Conservation (phyloP, 2,797 vertebrate species). For the Gallinago nigripennis region DNA sequence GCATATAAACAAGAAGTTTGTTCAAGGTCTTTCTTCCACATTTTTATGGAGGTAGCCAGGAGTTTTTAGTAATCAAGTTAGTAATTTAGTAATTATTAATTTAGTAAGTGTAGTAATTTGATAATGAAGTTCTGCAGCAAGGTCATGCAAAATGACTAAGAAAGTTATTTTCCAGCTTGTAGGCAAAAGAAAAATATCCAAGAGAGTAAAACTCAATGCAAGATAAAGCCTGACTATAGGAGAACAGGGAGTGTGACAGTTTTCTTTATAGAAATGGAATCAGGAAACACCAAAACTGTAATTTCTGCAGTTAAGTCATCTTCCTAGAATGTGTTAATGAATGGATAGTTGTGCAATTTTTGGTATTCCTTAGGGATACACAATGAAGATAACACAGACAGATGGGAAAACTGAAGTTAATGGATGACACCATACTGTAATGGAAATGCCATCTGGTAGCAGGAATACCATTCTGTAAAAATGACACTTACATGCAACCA, state of each 20-base stretch:
- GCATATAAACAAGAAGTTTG: not conserved
- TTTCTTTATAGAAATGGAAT: not conserved
- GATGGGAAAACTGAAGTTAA: not conserved
- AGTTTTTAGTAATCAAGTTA: not conserved
- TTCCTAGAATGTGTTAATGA: not conserved
- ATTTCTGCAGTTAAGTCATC: not conserved
- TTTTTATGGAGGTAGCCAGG: not conserved
- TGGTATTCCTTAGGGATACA: accelerated
- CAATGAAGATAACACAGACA: not conserved
- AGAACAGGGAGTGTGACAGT: not conserved
- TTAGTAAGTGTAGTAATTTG: not conserved
- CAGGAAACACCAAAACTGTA: not conserved
- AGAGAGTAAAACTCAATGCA: not conserved
- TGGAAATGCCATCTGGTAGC: not conserved
- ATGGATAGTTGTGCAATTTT: not conserved
- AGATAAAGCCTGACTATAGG: not conserved
- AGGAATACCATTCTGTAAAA: not conserved
- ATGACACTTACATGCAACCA: not conserved
- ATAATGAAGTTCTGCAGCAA: not conserved
- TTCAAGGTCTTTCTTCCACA: not conserved
- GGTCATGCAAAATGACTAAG: not conserved
- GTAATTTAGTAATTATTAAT: not conserved
- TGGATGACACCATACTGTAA: not conserved
- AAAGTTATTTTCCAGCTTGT: not conserved
- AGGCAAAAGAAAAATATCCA: not conserved